phyloP scores from a whole-genome alignment of 2,113 vertebrate genomes.

The Azemiops feae region DNA sequence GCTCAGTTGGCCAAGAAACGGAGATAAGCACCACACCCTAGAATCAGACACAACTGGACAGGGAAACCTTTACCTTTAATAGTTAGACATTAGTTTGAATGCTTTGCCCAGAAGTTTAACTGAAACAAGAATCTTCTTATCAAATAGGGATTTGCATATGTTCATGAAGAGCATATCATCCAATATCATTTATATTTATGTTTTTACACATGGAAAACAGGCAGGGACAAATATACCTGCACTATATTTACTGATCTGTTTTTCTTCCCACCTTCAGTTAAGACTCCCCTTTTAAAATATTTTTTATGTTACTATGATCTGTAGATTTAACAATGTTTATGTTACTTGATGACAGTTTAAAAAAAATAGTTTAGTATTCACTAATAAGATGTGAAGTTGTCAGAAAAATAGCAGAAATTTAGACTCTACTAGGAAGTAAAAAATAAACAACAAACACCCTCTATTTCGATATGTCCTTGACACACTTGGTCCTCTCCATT shows the following conservation, averaged over 20 bases:
- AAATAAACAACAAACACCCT: background rate
- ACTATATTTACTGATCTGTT: background rate
- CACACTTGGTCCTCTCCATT: background rate
- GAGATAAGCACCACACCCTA: background rate
- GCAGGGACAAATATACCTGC: background rate
- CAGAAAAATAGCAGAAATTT: background rate
- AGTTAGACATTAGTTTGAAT: background rate
- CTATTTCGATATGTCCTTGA: background rate
- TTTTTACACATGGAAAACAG: background rate
- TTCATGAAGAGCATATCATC: background rate
- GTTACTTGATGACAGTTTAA: background rate
- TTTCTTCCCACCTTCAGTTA: background rate
- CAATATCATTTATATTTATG: background rate
- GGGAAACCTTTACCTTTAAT: background rate
- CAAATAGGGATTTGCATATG: background rate
- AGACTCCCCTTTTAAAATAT: background rate
- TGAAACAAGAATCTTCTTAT: background rate
- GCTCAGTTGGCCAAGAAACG: background rate
- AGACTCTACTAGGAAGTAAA: background rate
- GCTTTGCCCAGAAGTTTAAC: background rate
- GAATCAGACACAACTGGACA: background rate
- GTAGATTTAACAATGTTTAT: background rate
- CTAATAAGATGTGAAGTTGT: background rate
- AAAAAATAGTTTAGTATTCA: background rate
- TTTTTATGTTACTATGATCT: background rate